Evolutionary conservation across 2,113 vertebrate species (phyloP).

Genomic region (Pterophyllum scalare): DNA sequence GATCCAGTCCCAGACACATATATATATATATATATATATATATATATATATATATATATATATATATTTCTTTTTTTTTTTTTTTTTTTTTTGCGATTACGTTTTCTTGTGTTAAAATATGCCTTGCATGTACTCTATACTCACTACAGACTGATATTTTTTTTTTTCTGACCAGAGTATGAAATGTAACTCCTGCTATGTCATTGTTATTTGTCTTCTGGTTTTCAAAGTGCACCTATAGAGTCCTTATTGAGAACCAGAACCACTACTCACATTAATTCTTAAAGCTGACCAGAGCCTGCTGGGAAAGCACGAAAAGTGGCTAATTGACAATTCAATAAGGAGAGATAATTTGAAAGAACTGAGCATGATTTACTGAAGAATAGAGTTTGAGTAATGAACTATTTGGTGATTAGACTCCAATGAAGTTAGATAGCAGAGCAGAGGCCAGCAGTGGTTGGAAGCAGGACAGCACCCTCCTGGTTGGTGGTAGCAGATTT

Average conservation of each 20-base stretch:
- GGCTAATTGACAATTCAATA: not conserved
- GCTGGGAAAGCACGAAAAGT: not conserved
- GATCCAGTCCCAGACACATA: not conserved
- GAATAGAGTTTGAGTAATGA: no score
- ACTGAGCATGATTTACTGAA: not conserved
- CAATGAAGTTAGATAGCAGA: not conserved
- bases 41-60: no score
- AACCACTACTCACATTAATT: not conserved
- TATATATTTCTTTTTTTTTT: no score
- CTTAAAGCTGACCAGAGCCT: not conserved
- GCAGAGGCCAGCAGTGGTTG: not conserved
- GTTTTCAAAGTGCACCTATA: not conserved
- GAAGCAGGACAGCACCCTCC: no score
- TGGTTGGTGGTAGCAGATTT: no score
- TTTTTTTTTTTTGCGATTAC: slow-evolving; percentile 21
- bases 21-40: no score
- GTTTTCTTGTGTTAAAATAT: not conserved
- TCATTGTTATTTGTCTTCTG: slow-evolving; percentile 18
- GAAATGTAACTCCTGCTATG: slow-evolving; percentile 9
- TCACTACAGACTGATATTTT: slow-evolving; percentile 24
- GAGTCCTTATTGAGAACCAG: not conserved
- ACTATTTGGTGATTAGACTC: not conserved
- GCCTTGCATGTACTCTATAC: not conserved
- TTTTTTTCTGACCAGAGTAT: not conserved
- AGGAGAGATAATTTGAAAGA: not conserved